Evolutionary conservation across 2,888 invertebrate species (phyloP).

Genomic region (Zhengitettix transpicula): DNA sequence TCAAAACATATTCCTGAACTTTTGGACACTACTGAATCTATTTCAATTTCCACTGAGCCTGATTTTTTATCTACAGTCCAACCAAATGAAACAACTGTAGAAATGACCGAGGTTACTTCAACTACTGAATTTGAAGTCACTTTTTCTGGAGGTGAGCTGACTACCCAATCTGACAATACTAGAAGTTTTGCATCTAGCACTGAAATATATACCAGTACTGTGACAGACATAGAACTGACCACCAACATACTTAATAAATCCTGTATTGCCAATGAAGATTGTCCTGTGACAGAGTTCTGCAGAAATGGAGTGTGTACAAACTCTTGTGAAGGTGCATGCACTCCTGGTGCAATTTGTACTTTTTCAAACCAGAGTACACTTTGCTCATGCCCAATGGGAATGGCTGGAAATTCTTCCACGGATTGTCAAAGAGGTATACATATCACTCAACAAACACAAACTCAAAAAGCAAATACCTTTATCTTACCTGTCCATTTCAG

Average conservation of each 20-base stretch:
- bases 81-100: too few relatives aligned
- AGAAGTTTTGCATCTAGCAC: too few relatives aligned
- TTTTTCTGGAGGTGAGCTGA: too few relatives aligned
- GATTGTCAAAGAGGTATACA: slow-evolving; percentile 43
- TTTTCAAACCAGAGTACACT: slow-evolving; percentile 43
- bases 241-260: slow-evolving; percentile 14
- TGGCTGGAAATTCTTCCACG: slow-evolving; percentile 35
- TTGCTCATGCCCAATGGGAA: slow-evolving; percentile 41
- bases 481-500: too few relatives aligned
- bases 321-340: slow-evolving; percentile 41
- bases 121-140: too few relatives aligned
- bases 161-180: too few relatives aligned
- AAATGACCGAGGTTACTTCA: too few relatives aligned
- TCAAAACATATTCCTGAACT: too few relatives aligned
- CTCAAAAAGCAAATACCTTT: background rate
- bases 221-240: background rate
- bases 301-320: slow-evolving; percentile 43
- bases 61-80: too few relatives aligned
- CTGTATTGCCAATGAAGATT: slow-evolving; percentile 46
- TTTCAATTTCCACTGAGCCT: too few relatives aligned
- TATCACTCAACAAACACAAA: background rate
- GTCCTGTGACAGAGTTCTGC: slow-evolving; percentile 44
- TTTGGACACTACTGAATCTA: too few relatives aligned
- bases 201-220: too few relatives aligned
- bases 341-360: slow-evolving; percentile 41